phyloP scores from a whole-genome alignment of 2,797 vertebrate species.

The Rhadinocentrus ornatus region DNA sequence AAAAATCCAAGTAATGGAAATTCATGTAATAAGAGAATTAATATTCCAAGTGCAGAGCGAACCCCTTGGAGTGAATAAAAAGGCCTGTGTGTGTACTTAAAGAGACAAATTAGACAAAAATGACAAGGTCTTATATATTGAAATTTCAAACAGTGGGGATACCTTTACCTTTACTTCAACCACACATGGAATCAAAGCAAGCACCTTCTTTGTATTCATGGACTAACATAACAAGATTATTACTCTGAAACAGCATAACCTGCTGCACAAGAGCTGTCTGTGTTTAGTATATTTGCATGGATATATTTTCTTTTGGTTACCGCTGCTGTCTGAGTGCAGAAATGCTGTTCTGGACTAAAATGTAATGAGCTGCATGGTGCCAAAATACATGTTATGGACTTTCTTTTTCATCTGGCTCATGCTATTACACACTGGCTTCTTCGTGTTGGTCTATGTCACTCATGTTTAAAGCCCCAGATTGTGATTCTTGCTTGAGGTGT shows the following conservation, averaged over 20 bases:
- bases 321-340: slow-evolving; percentile 32
- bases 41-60: slow-evolving; percentile 48
- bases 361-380: background rate
- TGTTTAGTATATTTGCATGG: slow-evolving; percentile 51
- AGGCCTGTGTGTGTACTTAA: slow-evolving; percentile 49
- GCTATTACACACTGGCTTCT: too few species aligned
- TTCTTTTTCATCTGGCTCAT: too few species aligned
- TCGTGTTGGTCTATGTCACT: too few species aligned
- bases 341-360: slow-evolving; percentile 8
- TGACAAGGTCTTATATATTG: slow-evolving; percentile 59
- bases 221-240: slow-evolving; percentile 70
- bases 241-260: slow-evolving; percentile 63
- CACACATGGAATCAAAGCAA: slow-evolving; percentile 64
- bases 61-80: slow-evolving; percentile 43
- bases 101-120: slow-evolving; percentile 66
- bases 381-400: too few species aligned
- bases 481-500: too few species aligned
- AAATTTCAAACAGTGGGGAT: slow-evolving; percentile 59
- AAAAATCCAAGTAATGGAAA: slow-evolving; percentile 51
- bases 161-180: slow-evolving; percentile 48
- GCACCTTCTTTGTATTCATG: slow-evolving; percentile 71
- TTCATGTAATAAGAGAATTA: slow-evolving; percentile 49
- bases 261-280: slow-evolving; percentile 51
- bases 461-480: too few species aligned
- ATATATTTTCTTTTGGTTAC: slow-evolving; percentile 44